Conservation (phyloP, 2,888 invertebrate genomes). For the Panopea generosa region DNA sequence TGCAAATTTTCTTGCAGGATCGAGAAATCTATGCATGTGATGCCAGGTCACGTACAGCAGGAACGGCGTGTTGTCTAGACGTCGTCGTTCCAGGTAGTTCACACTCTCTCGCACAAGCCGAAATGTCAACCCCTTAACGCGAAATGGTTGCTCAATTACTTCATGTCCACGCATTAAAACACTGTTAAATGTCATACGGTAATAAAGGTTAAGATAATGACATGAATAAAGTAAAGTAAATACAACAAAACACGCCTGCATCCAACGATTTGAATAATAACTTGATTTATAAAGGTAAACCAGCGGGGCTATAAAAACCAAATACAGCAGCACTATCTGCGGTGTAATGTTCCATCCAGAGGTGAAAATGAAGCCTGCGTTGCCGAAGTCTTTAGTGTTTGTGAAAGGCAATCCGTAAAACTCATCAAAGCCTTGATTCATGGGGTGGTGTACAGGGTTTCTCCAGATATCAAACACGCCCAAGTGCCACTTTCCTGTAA, state of each 20-base stretch:
- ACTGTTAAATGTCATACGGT: slow-evolving; percentile 12
- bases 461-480: slow-evolving; percentile 81
- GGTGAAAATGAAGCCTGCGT: background rate
- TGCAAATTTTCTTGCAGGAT: slow-evolving; percentile 87
- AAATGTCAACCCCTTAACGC: slow-evolving; percentile 82
- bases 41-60: slow-evolving; percentile 85
- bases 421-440: slow-evolving; percentile 84
- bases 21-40: slow-evolving; percentile 90
- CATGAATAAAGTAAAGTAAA: background rate
- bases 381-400: slow-evolving; percentile 76
- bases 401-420: slow-evolving; percentile 85
- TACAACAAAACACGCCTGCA: background rate
- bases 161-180: slow-evolving; percentile 82
- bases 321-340: slow-evolving; percentile 4
- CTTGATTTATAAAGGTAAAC: slow-evolving; percentile 2
- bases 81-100: slow-evolving; percentile 72
- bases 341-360: background rate
- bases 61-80: slow-evolving; percentile 83
- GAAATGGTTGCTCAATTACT: slow-evolving; percentile 86
- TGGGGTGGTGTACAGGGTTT: slow-evolving; percentile 82
- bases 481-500: slow-evolving; percentile 86
- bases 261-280: background rate
- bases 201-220: background rate
- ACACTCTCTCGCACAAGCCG: slow-evolving; percentile 74
- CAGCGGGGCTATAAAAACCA: background rate